These are phyloP conservation scores for Hyperoodon ampullatus DNA, from an alignment of 2,113 vertebrate genomes.

Conservation along the genomic window DNA sequence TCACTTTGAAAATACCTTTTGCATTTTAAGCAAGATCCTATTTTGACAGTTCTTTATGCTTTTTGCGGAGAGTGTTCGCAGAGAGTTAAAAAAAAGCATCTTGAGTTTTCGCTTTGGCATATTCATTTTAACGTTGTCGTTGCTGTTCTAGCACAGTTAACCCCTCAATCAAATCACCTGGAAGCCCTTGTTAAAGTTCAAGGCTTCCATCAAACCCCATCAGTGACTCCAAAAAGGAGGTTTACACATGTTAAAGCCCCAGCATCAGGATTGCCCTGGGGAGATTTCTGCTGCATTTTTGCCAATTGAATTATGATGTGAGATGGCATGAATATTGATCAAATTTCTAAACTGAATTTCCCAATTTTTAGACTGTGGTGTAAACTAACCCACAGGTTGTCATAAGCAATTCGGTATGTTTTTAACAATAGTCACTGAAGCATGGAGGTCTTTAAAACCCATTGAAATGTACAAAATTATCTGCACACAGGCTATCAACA, in stretches of 20 bases:
- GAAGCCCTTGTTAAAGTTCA: conserved; percentile 68
- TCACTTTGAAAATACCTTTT: conserved; percentile 79
- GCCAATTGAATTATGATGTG: conserved; percentile 64
- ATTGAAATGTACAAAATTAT: conserved; percentile 53
- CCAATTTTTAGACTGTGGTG: conserved; percentile 68
- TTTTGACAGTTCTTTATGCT: conserved; percentile 77
- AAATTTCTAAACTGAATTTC: conserved; percentile 74
- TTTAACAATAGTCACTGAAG: conserved; percentile 69
- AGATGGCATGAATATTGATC: conserved; percentile 76
- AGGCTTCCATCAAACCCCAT: conserved; percentile 48
- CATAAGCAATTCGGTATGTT: conserved; percentile 63
- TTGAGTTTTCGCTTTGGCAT: conserved; percentile 71
- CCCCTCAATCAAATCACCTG: conserved; percentile 69
- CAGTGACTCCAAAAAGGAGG: conserved; percentile 36
- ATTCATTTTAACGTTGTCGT: conserved; percentile 65
- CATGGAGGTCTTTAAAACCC: conserved; percentile 57
- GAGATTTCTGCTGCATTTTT: conserved; percentile 67
- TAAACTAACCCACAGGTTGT: conserved; percentile 72
- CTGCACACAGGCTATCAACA: conserved; percentile 16
- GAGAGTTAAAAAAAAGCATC: conserved; percentile 53
- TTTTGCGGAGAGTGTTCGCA: conserved; percentile 63
- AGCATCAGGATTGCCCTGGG: conserved; percentile 63
- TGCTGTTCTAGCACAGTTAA: conserved; percentile 75
- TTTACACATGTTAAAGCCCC: conserved; percentile 38
- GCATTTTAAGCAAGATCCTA: conserved; percentile 79